Percentiles rank a stretch among this genome's conserved stretches.
These are phyloP conservation scores for Podiceps cristatus DNA, from an alignment of 2,113 vertebrate species.

Conservation along the genomic window DNA sequence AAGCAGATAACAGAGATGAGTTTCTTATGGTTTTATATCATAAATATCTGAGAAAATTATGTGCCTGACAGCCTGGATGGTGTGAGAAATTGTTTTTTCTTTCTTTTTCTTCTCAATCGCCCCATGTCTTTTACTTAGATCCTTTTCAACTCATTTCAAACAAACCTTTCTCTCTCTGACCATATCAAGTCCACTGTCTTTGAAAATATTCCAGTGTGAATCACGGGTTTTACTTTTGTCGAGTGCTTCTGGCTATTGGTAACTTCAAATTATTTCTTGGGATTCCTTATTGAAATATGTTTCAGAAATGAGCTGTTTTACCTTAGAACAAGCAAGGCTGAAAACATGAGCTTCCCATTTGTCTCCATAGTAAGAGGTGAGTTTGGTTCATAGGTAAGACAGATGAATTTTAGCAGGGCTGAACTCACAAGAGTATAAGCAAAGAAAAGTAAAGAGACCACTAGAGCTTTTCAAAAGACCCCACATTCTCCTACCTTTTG, in stretches of 20 bases:
- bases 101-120: neutral
- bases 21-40: neutral
- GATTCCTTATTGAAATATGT: neutral
- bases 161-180: neutral
- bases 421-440: neutral
- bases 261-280: neutral
- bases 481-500: neutral
- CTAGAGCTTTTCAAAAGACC: neutral
- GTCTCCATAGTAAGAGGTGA: neutral
- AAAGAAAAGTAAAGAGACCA: neutral
- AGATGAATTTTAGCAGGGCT: neutral
- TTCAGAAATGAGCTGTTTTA: neutral
- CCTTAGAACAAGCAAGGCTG: neutral
- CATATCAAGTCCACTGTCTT: neutral
- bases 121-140: neutral
- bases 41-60: neutral
- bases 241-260: neutral
- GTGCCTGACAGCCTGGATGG: neutral
- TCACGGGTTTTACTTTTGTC: accelerated
- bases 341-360: neutral
- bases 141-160: neutral
- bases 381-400: neutral
- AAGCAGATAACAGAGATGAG: neutral
- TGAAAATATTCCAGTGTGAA: neutral
- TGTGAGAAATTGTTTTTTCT: neutral